Evolutionary conservation across 2,797 vertebrate genomes (phyloP), one percentile per base, ranked within the genome.

Genomic region (Synanceia verrucosa): DNA sequence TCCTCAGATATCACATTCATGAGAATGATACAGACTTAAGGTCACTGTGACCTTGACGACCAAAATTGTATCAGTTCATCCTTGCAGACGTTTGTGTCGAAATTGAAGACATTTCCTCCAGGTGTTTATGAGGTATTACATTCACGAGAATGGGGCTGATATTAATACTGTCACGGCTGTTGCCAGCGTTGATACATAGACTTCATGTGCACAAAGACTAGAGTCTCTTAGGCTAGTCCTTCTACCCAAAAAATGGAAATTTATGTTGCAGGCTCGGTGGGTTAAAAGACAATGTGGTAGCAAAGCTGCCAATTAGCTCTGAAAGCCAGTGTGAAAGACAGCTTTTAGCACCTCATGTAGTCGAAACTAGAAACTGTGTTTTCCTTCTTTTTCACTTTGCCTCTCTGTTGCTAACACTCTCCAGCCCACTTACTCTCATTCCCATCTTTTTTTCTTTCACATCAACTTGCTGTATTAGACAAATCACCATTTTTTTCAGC

Each of bases 401-500:
- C 19, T 36, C 6, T 47, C 12, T 37, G 19, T 44, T 24, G 18
- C 14, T 10, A 11, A 13, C 6, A 43, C 9, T 55, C 10, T 33
- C 3, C 21, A 3, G 48, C 19, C 67, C 44, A 41, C 8, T 9
- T 14, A 5, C 19, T 14, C 16, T 28, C 4, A 24, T 57, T 46
- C 29, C 47, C 21, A 44, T 58, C 7, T 16, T 62, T 51, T 57
- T 51, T 28, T 2, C 34, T 50, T 37, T 6, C 12, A 53, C 2
- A 31, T 37, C 11, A 48, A 9, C 9, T 53, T 6, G 24, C n/a
- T 8, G 4, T 26, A 56, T 55, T 36, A 36, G 19, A 59, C 18
- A 52, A 57, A 57, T 48, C 7, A 50, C 23, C n/a, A 37, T 47
- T 51, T 57, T 58, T 63, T 67, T 43, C 62, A 65, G 70, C 46